Evolutionary conservation across 2,888 invertebrate species (phyloP).

Genomic region (Drosophila demipolita): DNA sequence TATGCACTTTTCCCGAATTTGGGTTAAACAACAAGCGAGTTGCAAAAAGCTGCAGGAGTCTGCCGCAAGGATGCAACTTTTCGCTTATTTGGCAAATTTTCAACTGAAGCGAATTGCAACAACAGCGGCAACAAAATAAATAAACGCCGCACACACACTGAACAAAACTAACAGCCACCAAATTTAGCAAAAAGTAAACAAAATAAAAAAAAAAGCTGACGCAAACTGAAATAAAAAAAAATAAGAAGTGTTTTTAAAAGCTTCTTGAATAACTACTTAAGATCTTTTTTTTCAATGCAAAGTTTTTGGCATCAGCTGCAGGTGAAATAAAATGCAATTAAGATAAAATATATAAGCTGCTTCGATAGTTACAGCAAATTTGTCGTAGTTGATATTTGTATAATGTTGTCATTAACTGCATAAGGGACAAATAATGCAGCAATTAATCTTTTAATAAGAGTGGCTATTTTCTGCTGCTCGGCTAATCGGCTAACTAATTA

Average conservation of each 20-base stretch:
- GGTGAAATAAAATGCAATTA: background rate
- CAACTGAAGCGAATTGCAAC: conserved; percentile 68
- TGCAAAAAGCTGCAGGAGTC: conserved; percentile 19
- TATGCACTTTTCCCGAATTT: conserved; percentile 66
- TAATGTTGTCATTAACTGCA: background rate
- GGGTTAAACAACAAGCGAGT: conserved; percentile 62
- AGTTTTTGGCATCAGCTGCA: background rate
- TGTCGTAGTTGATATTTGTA: background rate
- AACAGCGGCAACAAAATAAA: conserved; percentile 61
- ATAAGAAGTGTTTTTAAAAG: conserved; percentile 21
- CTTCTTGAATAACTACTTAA: background rate
- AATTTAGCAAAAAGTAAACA: background rate
- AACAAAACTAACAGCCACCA: conserved; percentile 4
- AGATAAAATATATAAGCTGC: background rate
- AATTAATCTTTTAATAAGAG: background rate
- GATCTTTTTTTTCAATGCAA: background rate
- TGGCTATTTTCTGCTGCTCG: background rate
- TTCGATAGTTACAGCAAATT: background rate
- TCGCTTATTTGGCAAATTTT: conserved; percentile 78
- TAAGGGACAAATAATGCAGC: background rate
- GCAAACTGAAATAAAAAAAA: conserved; percentile 18
- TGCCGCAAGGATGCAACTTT: conserved; percentile 60
- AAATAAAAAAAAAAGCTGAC: background rate
- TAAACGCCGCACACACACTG: conserved; percentile 48
- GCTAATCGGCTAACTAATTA: background rate